Evolutionary conservation across 2,888 invertebrate species (phyloP).

Genomic region (Eupithecia tripunctaria): DNA sequence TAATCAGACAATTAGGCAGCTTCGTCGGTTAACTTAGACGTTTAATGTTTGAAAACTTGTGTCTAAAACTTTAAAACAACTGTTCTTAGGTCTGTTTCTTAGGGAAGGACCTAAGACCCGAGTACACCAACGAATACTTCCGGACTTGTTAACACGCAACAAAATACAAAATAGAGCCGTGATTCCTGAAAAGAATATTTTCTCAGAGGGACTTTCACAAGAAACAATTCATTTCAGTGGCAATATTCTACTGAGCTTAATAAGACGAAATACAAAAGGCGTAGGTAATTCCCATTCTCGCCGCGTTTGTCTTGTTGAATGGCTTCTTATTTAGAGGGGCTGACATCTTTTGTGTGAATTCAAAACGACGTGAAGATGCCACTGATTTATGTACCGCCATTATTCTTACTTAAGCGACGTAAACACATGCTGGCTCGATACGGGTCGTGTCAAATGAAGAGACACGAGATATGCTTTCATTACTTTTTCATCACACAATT

Average conservation of each 20-base stretch:
- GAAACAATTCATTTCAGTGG: constrained; percentile 12
- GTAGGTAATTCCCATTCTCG: constrained; percentile 43
- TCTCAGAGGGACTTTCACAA: constrained; percentile 3
- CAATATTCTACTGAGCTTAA: constrained; percentile 39
- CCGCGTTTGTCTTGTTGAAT: constrained; percentile 55
- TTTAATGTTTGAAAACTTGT: too few relatives aligned
- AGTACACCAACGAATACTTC: too few relatives aligned
- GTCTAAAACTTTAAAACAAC: too few relatives aligned
- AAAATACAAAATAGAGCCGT: too few relatives aligned
- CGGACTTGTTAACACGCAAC: too few relatives aligned
- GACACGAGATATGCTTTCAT: constrained; percentile 40
- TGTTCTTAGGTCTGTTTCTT: too few relatives aligned
- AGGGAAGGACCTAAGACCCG: too few relatives aligned
- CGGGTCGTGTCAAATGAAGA: constrained; percentile 48
- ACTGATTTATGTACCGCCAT: constrained; percentile 74
- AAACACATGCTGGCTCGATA: constrained; percentile 72
- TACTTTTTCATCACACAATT: constrained; percentile 41
- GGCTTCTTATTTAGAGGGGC: constrained; percentile 58
- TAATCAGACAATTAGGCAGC: too few relatives aligned
- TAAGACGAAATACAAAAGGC: constrained; percentile 50
- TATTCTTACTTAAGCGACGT: constrained; percentile 77
- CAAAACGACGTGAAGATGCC: constrained; percentile 74
- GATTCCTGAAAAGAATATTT: background rate
- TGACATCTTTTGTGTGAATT: constrained; percentile 71
- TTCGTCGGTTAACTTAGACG: too few relatives aligned